phyloP scores from a whole-genome alignment of 2,888 invertebrate genomes.

The Schizotus pectinicornis region DNA sequence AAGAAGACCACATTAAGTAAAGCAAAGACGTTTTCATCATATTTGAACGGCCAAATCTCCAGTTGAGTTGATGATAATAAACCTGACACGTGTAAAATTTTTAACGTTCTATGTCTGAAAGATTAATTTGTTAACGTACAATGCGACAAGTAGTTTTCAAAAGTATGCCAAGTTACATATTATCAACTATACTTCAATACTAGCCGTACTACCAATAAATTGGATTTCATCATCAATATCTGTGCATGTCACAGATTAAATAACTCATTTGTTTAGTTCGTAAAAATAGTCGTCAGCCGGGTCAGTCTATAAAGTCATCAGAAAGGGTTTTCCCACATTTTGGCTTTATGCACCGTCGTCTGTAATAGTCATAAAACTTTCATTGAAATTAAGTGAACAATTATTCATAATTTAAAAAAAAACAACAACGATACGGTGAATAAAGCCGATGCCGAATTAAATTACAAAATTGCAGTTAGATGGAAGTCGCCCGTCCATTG shows the following conservation, averaged over 20 bases:
- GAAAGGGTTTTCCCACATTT: conserved; percentile 44
- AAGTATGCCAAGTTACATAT: too few species aligned
- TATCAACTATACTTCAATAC: background rate
- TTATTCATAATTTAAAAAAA: background rate
- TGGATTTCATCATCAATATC: conserved; percentile 12
- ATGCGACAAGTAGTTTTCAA: too few species aligned
- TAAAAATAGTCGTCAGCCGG: conserved; percentile 53
- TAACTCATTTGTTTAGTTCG: too few species aligned
- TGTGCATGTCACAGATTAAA: too few species aligned
- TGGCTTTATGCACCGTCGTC: conserved; percentile 29
- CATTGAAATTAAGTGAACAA: conserved; percentile 3
- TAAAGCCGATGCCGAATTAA: conserved; percentile 47
- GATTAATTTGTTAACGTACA: too few species aligned
- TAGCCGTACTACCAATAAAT: background rate
- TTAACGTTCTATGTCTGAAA: too few species aligned
- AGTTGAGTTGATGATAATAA: too few species aligned
- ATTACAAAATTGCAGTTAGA: conserved; percentile 44
- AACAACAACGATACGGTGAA: conserved; percentile 40
- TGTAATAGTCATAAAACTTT: background rate
- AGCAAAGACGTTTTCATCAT: conserved; percentile 13
- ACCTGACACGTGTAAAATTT: too few species aligned
- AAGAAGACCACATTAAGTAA: conserved; percentile 11
- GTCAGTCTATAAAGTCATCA: conserved; percentile 55
- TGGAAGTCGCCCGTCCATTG: conserved; percentile 42
- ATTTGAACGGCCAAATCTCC: too few species aligned